Evolutionary conservation across 2,797 vertebrate species (phyloP).

Genomic region (Leptodactylus fallax): DNA sequence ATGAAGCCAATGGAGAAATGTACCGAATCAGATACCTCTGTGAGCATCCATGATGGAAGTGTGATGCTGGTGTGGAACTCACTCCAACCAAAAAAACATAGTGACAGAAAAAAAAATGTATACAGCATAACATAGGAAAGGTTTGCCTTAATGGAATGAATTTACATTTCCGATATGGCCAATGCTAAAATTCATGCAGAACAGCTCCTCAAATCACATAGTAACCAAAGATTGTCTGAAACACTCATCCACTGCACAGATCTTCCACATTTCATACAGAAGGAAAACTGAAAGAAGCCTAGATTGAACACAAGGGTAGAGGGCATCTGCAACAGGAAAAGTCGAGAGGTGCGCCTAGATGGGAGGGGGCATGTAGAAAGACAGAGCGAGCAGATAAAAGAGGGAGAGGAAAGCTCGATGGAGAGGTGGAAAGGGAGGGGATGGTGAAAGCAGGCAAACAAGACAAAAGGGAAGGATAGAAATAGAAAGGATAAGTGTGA

Average conservation of each 20-base stretch:
- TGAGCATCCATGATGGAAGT: too few relatives aligned
- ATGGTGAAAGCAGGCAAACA: not conserved
- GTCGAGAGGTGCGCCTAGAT: conserved; percentile 5
- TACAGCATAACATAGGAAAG: too few relatives aligned
- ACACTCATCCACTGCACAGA: not conserved
- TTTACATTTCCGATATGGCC: too few relatives aligned
- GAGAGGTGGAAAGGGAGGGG: conserved; percentile 41
- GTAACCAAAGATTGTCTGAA: not conserved
- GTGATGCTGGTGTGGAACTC: too few relatives aligned
- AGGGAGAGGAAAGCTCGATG: not conserved
- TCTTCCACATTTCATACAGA: not conserved
- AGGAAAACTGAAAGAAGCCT: conserved; percentile 3
- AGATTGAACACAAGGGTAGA: conserved; percentile 13
- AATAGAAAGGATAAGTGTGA: conserved; percentile 41
- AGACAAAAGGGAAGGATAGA: conserved; percentile 38
- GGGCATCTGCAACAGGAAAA: conserved; percentile 17
- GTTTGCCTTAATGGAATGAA: too few relatives aligned
- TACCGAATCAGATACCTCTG: too few relatives aligned
- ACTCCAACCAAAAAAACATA: too few relatives aligned
- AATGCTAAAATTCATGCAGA: not conserved
- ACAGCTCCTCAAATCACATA: not conserved
- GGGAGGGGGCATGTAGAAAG: conserved; percentile 1
- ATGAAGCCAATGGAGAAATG: too few relatives aligned
- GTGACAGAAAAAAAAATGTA: too few relatives aligned
- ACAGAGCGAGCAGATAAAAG: conserved; percentile 30